These are phyloP conservation scores for Xylota sylvarum DNA, from an alignment of 2,888 invertebrate species.

Conservation along the genomic window DNA sequence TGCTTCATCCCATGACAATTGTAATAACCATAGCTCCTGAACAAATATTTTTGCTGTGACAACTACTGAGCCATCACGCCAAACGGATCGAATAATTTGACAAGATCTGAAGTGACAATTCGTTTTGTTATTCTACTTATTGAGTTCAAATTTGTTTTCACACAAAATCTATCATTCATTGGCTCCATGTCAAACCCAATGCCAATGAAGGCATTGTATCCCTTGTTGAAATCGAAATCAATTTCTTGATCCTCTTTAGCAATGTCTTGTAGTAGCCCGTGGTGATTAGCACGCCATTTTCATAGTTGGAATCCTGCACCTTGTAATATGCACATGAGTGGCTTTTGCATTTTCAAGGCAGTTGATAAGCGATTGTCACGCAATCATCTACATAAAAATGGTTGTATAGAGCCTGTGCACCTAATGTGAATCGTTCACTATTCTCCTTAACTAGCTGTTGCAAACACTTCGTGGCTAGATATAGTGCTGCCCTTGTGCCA, in stretches of 20 bases:
- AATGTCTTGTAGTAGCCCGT: not conserved
- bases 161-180: not conserved
- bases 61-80: conserved; percentile 48
- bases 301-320: not conserved
- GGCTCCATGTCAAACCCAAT: conserved; percentile 5
- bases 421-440: no score
- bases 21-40: conserved; percentile 59
- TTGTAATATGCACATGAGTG: not conserved
- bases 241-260: not conserved
- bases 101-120: not conserved
- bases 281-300: no score
- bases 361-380: no score
- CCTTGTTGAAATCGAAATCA: not conserved
- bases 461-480: no score
- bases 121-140: not conserved
- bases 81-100: conserved; percentile 64
- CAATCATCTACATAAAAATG: no score
- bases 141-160: not conserved
- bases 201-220: not conserved
- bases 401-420: no score
- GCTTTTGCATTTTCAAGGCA: no score
- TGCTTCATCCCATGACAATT: conserved; percentile 61
- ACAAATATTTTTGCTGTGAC: conserved; percentile 60
- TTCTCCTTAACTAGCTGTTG: no score
- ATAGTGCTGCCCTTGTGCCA: no score